Percentiles rank a stretch among this genome's conserved stretches.
These are phyloP conservation scores for Rhizomys pruinosus DNA, from an alignment of 2,113 vertebrate species.

Conservation along the genomic window DNA sequence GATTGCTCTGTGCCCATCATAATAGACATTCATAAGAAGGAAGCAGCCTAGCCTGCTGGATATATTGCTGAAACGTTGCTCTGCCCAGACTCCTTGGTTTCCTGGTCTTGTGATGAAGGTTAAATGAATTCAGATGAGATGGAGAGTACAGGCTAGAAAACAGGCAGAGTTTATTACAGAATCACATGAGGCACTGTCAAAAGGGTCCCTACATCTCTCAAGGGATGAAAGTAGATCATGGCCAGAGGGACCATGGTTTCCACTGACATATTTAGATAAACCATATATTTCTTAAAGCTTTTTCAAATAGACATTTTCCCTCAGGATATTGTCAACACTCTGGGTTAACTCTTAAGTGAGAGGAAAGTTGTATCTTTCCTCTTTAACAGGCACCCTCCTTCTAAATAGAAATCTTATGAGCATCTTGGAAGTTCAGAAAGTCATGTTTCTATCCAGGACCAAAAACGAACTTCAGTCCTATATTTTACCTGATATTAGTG, in stretches of 20 bases:
- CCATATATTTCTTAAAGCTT: not conserved
- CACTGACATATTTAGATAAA: not conserved
- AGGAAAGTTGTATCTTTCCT: not conserved
- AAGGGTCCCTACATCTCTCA: too few relatives aligned
- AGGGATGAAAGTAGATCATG: not conserved
- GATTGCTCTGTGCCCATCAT: not conserved
- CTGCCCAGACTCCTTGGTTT: too few relatives aligned
- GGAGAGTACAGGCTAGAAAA: not conserved
- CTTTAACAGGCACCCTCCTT: not conserved
- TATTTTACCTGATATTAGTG: too few relatives aligned
- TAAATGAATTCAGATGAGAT: not conserved
- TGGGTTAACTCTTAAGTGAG: too few relatives aligned
- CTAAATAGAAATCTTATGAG: too few relatives aligned
- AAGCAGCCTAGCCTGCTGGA: not conserved
- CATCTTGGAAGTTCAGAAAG: not conserved
- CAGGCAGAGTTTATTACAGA: not conserved
- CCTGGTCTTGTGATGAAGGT: not conserved
- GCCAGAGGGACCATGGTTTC: not conserved
- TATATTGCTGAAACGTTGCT: too few relatives aligned
- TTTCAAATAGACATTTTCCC: not conserved
- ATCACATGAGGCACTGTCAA: not conserved
- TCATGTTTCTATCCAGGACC: too few relatives aligned
- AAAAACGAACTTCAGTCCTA: too few relatives aligned
- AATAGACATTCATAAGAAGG: not conserved
- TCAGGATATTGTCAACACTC: not conserved